A percentile compares a stretch with the other conserved stretches of the same genome.
phyloP scores from a whole-genome alignment of 2,888 invertebrate genomes.

The Strigamia maritima region DNA sequence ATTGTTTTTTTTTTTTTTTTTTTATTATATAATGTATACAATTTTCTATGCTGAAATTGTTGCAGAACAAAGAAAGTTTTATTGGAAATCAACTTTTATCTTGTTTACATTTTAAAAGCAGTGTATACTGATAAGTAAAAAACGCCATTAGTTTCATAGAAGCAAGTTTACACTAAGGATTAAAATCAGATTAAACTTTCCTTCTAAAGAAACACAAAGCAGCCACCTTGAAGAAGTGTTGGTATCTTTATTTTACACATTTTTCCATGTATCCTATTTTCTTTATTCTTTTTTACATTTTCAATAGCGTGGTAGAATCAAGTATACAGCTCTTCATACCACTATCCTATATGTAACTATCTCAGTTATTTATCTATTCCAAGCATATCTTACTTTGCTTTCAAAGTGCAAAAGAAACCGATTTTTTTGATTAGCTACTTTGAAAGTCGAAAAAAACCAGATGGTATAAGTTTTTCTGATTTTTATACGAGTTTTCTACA shows the following conservation, averaged over 20 bases:
- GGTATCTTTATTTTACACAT: neutral
- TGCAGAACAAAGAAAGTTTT: neutral
- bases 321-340: neutral
- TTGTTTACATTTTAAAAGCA: neutral
- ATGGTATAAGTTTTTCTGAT: no score
- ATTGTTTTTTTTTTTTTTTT: neutral
- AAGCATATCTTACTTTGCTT: neutral
- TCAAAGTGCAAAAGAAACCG: neutral
- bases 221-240: neutral
- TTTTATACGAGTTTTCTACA: no score
- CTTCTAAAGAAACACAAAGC: neutral
- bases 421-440: neutral
- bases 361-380: conserved; percentile 16
- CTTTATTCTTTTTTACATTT: neutral
- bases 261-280: neutral
- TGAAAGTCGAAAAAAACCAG: neutral
- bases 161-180: conserved; percentile 1
- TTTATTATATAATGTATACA: no score
- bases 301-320: neutral
- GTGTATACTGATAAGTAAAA: neutral
- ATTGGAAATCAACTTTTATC: neutral
- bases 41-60: no score
- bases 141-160: neutral
- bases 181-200: neutral
- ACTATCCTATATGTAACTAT: neutral